Conservation (phyloP, 2,888 invertebrate genomes). For the Heliothis peltigera region DNA sequence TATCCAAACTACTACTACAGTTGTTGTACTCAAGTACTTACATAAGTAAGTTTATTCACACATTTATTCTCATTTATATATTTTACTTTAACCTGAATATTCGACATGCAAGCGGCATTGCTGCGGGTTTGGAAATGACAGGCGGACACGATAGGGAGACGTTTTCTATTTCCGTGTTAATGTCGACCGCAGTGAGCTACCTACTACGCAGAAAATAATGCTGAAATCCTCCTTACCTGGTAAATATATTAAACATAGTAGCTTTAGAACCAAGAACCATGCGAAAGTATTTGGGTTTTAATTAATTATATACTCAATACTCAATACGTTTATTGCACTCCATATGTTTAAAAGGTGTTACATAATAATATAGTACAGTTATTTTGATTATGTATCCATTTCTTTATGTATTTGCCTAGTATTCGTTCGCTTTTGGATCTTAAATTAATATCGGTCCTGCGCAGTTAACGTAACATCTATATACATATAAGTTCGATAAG, state of each 20-base stretch:
- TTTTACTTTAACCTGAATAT: slow-evolving; percentile 54
- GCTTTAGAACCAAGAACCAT: slow-evolving; percentile 30
- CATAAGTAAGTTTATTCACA: neutral
- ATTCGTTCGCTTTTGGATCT: too few species aligned
- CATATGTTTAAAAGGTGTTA: too few species aligned
- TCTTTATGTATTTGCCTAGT: too few species aligned
- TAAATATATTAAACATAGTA: slow-evolving; percentile 27
- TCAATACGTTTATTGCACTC: too few species aligned
- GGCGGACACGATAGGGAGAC: slow-evolving; percentile 64
- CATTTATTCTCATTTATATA: slow-evolving; percentile 20
- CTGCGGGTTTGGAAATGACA: slow-evolving; percentile 61
- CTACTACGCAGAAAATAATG: slow-evolving; percentile 35
- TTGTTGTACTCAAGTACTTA: slow-evolving; percentile 23
- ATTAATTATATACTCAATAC: too few species aligned
- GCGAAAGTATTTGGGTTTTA: too few species aligned
- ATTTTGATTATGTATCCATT: too few species aligned
- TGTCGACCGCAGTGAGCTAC: slow-evolving; percentile 49
- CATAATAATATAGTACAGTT: too few species aligned
- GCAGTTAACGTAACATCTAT: neutral
- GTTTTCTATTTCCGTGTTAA: slow-evolving; percentile 63
- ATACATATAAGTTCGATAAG: slow-evolving; percentile 23
- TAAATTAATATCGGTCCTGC: too few species aligned
- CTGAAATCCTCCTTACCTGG: slow-evolving; percentile 20
- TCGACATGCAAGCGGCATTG: slow-evolving; percentile 65
- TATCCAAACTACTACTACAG: neutral